These are phyloP conservation scores for Drosophila fulvimacula DNA, from an alignment of 2,888 invertebrate genomes.

Conservation along the genomic window DNA sequence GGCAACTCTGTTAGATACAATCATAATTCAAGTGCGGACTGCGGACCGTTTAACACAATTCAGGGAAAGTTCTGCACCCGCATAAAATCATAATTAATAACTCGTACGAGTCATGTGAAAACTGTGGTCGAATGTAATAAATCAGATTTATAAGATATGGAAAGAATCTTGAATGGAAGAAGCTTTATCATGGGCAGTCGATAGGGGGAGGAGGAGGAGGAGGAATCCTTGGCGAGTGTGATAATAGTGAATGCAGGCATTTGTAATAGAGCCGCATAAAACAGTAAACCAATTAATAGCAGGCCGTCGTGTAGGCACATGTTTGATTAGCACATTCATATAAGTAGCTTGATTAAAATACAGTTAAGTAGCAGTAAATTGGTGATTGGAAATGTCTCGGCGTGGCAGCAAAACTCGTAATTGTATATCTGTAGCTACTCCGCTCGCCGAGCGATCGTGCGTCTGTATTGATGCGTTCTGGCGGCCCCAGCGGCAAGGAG, in stretches of 20 bases:
- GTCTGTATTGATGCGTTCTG: constrained; percentile 36
- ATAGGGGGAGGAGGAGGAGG: no score
- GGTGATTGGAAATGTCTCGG: constrained; percentile 67
- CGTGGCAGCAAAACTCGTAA: constrained; percentile 34
- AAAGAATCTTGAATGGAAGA: background rate
- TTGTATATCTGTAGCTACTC: constrained; percentile 16
- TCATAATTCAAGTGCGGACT: constrained; percentile 32
- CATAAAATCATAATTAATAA: constrained; percentile 16
- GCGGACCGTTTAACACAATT: constrained; percentile 47
- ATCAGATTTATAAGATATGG: background rate
- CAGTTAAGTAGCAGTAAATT: constrained; percentile 74
- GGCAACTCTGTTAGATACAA: constrained; percentile 37
- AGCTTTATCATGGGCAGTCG: background rate
- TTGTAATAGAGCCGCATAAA: background rate
- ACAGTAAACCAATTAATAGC: constrained; percentile 31
- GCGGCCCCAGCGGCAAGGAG: constrained; percentile 55
- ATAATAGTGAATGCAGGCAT: background rate
- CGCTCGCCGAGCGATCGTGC: constrained; percentile 11
- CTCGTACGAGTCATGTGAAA: constrained; percentile 4
- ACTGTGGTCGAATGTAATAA: background rate
- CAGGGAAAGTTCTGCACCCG: constrained; percentile 62
- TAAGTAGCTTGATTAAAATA: constrained; percentile 58
- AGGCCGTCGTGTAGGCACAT: constrained; percentile 19
- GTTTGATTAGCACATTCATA: constrained; percentile 65
- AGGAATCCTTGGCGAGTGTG: background rate